Percentiles rank a stretch among this genome's conserved stretches.
Conservation (phyloP, 2,797 vertebrate genomes). For the Neopelma chrysocephalum region DNA sequence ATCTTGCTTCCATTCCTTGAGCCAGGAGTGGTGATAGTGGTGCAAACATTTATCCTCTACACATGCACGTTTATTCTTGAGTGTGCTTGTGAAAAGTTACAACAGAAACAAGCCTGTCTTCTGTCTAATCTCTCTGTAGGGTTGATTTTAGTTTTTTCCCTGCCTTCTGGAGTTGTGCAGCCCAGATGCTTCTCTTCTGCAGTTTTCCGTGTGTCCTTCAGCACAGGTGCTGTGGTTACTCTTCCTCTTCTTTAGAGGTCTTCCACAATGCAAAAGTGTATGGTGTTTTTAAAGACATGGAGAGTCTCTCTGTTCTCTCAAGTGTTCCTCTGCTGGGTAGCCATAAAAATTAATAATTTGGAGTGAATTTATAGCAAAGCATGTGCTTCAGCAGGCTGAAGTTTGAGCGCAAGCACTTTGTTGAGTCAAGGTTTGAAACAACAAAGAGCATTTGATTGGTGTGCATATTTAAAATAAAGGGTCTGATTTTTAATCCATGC, state of each 20-base stretch:
- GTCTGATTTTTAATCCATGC: neutral
- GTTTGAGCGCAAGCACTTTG: neutral
- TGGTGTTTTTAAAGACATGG: neutral
- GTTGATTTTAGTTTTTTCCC: neutral
- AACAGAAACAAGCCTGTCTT: neutral
- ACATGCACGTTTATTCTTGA: accelerated
- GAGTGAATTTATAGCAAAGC: neutral
- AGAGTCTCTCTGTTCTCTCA: neutral
- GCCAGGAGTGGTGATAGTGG: neutral
- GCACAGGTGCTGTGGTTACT: neutral
- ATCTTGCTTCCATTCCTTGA: neutral
- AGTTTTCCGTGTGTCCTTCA: neutral
- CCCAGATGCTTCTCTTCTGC: neutral
- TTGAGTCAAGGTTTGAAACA: neutral
- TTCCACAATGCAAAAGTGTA: neutral
- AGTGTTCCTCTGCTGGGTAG: neutral
- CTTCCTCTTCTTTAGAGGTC: neutral
- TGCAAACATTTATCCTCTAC: neutral
- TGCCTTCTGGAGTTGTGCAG: neutral
- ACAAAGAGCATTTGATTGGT: neutral
- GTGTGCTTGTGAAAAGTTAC: neutral
- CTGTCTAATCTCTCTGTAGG: neutral
- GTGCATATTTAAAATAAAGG: neutral
- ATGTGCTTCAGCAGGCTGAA: neutral
- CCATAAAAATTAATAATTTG: neutral